Evolutionary conservation across 2,888 invertebrate species (phyloP), one percentile per base, ranked within the genome.

Genomic region (Aleiodes leptofemur): DNA sequence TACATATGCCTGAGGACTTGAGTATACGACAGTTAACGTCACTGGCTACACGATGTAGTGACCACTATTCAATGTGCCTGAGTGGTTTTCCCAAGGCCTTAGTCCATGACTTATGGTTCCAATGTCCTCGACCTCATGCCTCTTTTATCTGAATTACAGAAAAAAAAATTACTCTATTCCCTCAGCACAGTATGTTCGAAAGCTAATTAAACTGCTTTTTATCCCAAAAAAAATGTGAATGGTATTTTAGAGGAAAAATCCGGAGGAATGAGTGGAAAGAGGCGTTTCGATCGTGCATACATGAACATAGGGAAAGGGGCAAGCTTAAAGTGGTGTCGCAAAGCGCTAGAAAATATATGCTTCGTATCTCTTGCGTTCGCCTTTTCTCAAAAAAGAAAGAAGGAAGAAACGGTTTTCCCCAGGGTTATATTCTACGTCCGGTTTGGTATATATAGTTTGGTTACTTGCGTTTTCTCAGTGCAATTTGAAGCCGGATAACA

Each of bases 21-120:
- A 14, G n/a, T 9, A 14, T 48, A 50, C 23, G 48, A 31, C 34
- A 38, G 34, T 59, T 59, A 59, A 38, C 29, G 72, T 81, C 79
- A 82, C 82, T 78, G 77, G 76, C 69, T 56, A 69, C 57, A 56
- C 66, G 64, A 72, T 64, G 80, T 81, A 82, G 80, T 81, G 80
- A 78, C 64, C 76, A 81, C 79, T 16, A 48, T 38, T 64, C 81
- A 80, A 81, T 81, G 79, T 70, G 80, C 74, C 80, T 77, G 73
- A 73, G 76, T 83, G 80, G 84, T 84, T 84, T 84, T 82, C 84
- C 83, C 74, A 68, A 82, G 82, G 82, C 75, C 72, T 83, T 82
- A 79, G 82, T 80, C 80, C 78, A 59, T 78, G 79, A 79, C 80
- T 83, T 82, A 81, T 74, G 76, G 80, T 76, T 75, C 78, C 61